phyloP scores from a whole-genome alignment of 2,888 invertebrate genomes.

The Drosophila rellima region DNA sequence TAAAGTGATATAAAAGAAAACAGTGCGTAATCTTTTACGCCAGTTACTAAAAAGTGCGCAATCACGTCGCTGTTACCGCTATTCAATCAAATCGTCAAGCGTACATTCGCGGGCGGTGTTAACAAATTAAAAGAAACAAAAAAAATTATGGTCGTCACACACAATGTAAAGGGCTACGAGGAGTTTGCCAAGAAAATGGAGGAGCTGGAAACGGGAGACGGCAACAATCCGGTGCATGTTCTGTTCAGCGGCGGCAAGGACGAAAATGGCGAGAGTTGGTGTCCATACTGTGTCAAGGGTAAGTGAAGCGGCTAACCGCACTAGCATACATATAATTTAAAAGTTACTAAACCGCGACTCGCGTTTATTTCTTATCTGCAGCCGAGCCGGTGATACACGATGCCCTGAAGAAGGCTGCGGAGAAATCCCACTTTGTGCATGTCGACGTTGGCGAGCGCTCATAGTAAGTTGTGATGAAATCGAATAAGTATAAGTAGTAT shows the following conservation, averaged over 20 bases:
- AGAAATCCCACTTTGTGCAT: constrained; percentile 89
- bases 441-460: constrained; percentile 92
- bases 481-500: not conserved
- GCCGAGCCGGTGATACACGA: constrained; percentile 92
- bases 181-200: constrained; percentile 85
- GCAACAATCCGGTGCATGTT: constrained; percentile 83
- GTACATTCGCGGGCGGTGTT: constrained; percentile 50
- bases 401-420: constrained; percentile 88
- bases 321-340: constrained; percentile 27
- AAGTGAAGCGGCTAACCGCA: constrained; percentile 73
- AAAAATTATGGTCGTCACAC: constrained; percentile 84
- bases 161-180: constrained; percentile 85
- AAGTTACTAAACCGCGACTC: constrained; percentile 10
- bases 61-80: constrained; percentile 61
- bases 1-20: constrained; percentile 30
- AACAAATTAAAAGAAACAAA: constrained; percentile 43
- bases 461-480: constrained; percentile 87
- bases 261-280: constrained; percentile 92
- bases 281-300: constrained; percentile 95
- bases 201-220: constrained; percentile 76
- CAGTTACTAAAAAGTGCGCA: constrained; percentile 53
- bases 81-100: constrained; percentile 56
- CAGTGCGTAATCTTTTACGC: constrained; percentile 29
- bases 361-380: constrained; percentile 78
- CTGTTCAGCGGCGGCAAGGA: constrained; percentile 85